Base-by-base conservation (phyloP, 2,888 invertebrate species). In the Nomada hirtipes region DNA sequence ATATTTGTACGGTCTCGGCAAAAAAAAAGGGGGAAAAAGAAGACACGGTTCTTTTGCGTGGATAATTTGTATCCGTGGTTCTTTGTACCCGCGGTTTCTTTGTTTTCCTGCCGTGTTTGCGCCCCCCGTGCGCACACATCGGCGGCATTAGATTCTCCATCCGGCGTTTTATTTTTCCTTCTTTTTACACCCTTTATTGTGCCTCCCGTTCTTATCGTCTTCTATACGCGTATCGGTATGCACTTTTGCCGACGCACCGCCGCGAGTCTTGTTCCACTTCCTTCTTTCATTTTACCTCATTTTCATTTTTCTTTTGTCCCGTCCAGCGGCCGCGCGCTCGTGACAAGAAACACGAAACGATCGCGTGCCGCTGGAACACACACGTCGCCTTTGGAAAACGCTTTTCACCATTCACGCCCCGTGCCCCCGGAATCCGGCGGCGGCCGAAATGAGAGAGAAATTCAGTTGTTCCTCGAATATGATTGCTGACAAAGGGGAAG, bases 311-410 rank as follows among this genome's bases (percentile, higher is more conserved):
- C 76, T 50, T 76, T 71, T 65, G 70, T 70, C 69, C n/a, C 44
- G 26, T 2, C 52, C 50, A 18, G 29, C 76, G 55, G 44, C 9
- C 53, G 36, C 36, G 11, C 18, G 44, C 52, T 53, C 77, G 77
- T 77, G 77, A 77, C 77, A 9, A 65, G 75, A 75, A 77, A 77
- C 23, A 60, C 60, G 74, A 77, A 67, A 23, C 65, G 65, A 59
- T 11, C 15, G 52, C 60, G 36, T 2, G 55, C 23, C 20, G 36
- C 15, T 0, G 29, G 76, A 47, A 77, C 77, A 75, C 77, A 77
- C 77, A 60, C 77, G 77, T 47, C 53, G 75, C 36, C 47, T 20
- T 23, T 26, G 60, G 50, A 59, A 23, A 47, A 23, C 13, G 13
- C 26, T 77, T 65, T 53, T 42, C 75, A 52, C 52, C 52, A 23